These are phyloP conservation scores for Tricholaema leucomelas DNA, from an alignment of 2,113 vertebrate species.

Conservation along the genomic window DNA sequence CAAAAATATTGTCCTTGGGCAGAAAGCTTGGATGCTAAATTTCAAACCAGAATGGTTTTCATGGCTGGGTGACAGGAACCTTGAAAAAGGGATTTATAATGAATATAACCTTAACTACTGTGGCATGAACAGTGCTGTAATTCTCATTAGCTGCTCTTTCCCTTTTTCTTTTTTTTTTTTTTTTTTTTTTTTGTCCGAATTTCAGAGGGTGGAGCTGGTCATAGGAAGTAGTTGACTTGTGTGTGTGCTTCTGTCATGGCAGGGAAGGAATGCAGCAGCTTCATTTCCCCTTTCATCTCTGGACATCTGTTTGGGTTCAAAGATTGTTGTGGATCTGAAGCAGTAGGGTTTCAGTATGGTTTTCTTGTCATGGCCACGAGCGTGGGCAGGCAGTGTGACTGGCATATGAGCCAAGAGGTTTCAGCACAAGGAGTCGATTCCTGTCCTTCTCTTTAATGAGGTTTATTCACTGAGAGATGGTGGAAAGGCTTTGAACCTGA, in stretches of 20 bases:
- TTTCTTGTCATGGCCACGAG: neutral
- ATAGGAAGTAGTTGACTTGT: conserved; percentile 2
- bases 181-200: no score
- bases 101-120: conserved; percentile 35
- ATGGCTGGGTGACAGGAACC: conserved; percentile 50
- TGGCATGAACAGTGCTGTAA: conserved; percentile 11
- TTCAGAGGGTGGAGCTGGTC: conserved; percentile 27
- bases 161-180: no score
- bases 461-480: neutral
- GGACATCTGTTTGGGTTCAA: conserved; percentile 35
- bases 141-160: conserved; percentile 48
- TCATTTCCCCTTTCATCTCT: conserved; percentile 29
- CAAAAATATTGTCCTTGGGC: conserved; percentile 68
- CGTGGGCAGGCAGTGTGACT: neutral
- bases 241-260: neutral
- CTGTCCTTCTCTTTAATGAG: neutral
- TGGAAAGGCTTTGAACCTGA: conserved; percentile 18
- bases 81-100: conserved; percentile 57
- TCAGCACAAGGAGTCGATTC: neutral
- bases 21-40: conserved; percentile 53
- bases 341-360: neutral
- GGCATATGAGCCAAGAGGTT: neutral
- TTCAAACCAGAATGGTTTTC: conserved; percentile 55
- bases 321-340: conserved; percentile 2
- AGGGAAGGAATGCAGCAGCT: neutral